These are phyloP conservation scores for Eristalinus aeneus DNA, from an alignment of 2,888 invertebrate genomes.

Conservation along the genomic window DNA sequence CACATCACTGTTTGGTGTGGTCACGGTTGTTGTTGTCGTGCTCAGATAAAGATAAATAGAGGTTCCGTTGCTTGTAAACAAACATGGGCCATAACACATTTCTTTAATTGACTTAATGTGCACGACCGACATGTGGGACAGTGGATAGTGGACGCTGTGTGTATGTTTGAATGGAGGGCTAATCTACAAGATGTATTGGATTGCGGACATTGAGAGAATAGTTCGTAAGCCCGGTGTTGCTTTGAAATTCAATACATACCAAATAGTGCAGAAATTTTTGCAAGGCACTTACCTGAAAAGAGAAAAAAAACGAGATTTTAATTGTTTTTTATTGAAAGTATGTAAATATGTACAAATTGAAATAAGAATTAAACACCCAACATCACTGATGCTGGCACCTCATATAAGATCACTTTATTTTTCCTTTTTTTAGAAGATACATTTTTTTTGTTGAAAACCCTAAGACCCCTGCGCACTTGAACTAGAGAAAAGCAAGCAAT, in stretches of 20 bases:
- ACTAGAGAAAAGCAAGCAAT: too few species aligned
- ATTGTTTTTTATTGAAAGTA: neutral
- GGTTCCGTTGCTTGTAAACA: constrained; percentile 28
- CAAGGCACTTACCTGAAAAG: constrained; percentile 25
- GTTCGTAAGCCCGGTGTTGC: neutral
- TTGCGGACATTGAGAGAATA: neutral
- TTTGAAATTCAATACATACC: neutral
- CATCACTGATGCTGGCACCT: neutral
- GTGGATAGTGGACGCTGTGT: neutral
- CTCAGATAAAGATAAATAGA: constrained; percentile 31
- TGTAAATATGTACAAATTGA: too few species aligned
- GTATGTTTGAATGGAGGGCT: neutral
- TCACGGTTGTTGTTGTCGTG: neutral
- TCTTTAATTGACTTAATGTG: constrained; percentile 32
- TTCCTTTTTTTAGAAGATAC: too few species aligned
- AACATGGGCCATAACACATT: constrained; percentile 14
- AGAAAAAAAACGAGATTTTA: neutral
- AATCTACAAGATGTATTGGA: neutral
- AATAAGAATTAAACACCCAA: too few species aligned
- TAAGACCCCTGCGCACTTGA: too few species aligned
- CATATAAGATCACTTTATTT: too few species aligned
- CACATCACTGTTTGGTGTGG: neutral
- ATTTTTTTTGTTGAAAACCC: too few species aligned
- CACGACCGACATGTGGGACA: constrained; percentile 1
- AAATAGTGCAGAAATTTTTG: neutral